phyloP scores from a whole-genome alignment of 2,888 invertebrate genomes.

The Abscondita cerata region DNA sequence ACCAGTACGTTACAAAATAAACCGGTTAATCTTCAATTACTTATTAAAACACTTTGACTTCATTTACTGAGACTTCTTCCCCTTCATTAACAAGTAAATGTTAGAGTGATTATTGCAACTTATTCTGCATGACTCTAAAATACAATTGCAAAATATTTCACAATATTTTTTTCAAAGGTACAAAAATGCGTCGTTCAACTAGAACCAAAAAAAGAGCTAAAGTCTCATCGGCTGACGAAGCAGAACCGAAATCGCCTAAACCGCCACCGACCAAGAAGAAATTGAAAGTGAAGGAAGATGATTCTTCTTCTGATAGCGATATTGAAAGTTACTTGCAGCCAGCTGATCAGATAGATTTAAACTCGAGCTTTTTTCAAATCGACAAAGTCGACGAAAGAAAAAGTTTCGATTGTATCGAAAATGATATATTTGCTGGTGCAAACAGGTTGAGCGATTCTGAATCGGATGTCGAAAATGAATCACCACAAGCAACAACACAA shows the following conservation, averaged over 20 bases:
- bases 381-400: constrained; percentile 33
- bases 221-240: neutral
- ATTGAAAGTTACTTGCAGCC: constrained; percentile 65
- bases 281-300: constrained; percentile 22
- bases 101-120: too few species aligned
- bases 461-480: neutral
- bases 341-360: constrained; percentile 63
- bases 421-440: constrained; percentile 50
- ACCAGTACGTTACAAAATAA: too few species aligned
- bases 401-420: constrained; percentile 51
- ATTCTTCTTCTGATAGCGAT: constrained; percentile 57
- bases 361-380: constrained; percentile 62
- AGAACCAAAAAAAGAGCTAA: neutral
- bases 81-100: too few species aligned
- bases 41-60: too few species aligned
- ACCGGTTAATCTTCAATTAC: too few species aligned
- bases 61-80: too few species aligned
- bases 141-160: too few species aligned
- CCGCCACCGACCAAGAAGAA: neutral
- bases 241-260: neutral
- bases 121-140: too few species aligned
- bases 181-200: constrained; percentile 23
- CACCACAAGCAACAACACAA: neutral
- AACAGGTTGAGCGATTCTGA: constrained; percentile 53
- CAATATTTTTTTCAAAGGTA: neutral